phyloP scores from a whole-genome alignment of 2,888 invertebrate genomes.

The Campoplex nolae region DNA sequence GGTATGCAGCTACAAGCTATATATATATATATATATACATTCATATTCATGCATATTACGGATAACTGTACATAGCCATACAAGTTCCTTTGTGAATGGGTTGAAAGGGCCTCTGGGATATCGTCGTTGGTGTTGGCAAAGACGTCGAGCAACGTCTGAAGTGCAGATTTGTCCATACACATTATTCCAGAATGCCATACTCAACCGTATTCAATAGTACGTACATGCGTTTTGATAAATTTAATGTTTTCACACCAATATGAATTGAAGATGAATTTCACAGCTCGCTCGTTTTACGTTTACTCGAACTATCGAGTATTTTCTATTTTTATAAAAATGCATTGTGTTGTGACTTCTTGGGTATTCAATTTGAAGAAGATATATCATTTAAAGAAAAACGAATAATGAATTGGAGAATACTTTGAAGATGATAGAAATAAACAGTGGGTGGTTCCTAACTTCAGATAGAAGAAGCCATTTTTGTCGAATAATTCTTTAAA shows the following conservation, averaged over 20 bases:
- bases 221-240: not conserved
- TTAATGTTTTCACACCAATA: not conserved
- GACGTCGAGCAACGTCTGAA: conserved; percentile 53
- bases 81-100: conserved; percentile 62
- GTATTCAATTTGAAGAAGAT: no score
- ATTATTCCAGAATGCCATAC: not conserved
- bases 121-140: conserved; percentile 36
- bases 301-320: not conserved
- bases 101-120: conserved; percentile 60
- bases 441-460: no score
- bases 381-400: no score
- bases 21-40: conserved; percentile 1
- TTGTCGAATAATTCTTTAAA: no score
- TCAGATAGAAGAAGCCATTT: no score
- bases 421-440: no score
- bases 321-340: no score
- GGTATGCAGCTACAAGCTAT: conserved; percentile 35
- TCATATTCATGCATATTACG: not conserved
- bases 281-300: not conserved
- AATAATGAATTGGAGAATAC: no score
- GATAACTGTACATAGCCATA: not conserved
- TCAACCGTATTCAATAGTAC: not conserved
- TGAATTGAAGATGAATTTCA: not conserved
- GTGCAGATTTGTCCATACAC: conserved; percentile 52
- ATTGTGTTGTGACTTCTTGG: no score